A percentile compares a stretch with the other conserved stretches of the same genome.
Conservation (phyloP, 2,797 vertebrate genomes). For the Fistularia commersonii region DNA sequence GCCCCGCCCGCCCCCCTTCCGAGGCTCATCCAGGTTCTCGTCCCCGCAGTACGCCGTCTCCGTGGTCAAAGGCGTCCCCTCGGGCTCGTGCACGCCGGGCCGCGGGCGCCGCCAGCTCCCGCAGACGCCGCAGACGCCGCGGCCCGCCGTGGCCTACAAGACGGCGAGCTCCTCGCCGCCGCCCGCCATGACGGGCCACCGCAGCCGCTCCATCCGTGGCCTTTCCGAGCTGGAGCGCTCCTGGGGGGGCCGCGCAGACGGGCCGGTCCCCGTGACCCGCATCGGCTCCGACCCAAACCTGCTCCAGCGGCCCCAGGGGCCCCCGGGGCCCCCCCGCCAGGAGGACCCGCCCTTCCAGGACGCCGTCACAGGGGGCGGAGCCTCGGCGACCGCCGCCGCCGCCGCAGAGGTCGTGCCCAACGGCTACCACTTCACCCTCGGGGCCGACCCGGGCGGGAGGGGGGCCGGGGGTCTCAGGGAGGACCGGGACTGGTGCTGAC, state of each 20-base stretch:
- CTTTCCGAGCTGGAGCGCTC: slow-evolving; percentile 88
- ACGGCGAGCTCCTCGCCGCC: slow-evolving; percentile 91
- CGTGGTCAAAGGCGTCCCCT: slow-evolving; percentile 81
- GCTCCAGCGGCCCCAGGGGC: slow-evolving; percentile 67
- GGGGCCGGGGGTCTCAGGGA: slow-evolving; percentile 85
- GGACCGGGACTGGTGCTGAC: slow-evolving; percentile 96
- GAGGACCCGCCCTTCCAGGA: slow-evolving; percentile 90
- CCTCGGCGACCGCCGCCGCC: slow-evolving; percentile 60
- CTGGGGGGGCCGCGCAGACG: slow-evolving; percentile 64
- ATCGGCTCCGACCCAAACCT: slow-evolving; percentile 87
- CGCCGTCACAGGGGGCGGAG: slow-evolving; percentile 82
- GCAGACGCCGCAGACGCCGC: slow-evolving; percentile 93
- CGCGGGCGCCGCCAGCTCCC: slow-evolving; percentile 92
- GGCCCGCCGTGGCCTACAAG: slow-evolving; percentile 93
- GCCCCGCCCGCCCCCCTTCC: no score
- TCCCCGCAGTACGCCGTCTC: slow-evolving; percentile 76
- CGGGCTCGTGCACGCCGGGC: slow-evolving; percentile 84
- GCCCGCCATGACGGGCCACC: slow-evolving; percentile 50
- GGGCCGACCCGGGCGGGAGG: slow-evolving; percentile 76
- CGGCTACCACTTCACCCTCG: slow-evolving; percentile 91
- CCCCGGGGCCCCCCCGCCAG: slow-evolving; percentile 51
- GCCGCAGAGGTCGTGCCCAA: slow-evolving; percentile 85
- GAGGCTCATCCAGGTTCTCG: no score
- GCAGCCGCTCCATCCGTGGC: slow-evolving; percentile 82
- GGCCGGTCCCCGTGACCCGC: slow-evolving; percentile 75